Evolutionary conservation across 2,888 invertebrate genomes (phyloP), one percentile per base, ranked within the genome.

Genomic region (Trachelus tabidus): DNA sequence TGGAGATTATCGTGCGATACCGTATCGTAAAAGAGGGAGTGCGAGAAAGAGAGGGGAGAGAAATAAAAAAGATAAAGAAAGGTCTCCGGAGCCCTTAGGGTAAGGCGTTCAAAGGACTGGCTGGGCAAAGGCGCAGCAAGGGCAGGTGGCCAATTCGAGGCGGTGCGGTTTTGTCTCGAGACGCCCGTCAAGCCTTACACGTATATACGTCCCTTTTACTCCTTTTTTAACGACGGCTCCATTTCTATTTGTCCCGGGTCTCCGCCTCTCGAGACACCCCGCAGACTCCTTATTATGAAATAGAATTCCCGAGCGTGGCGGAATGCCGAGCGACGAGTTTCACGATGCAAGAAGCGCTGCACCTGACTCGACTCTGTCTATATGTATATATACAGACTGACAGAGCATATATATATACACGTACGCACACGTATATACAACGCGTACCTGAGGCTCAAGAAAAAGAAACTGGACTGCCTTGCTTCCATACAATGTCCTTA

Each of bases 251-350:
- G 30, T 34, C 37, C 23, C 73, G 30, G 23, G 56, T 56, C 56
- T 56, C 56, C 56, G 56, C 56, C 56, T 56, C 56, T 56, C 56
- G 56, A 56, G 56, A 56, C 56, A 56, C 56, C 56, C 56, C 56
- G 75, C 40, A 35, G 75, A n/a, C n/a, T 75, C 34, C 75, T 68
- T 75, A 82, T 88, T 88, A 87, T 83, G 85, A 87, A 86, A 86
- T 84, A 87, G 85, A 85, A 85, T 88, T 88, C 86, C 87, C 85
- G 81, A 83, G 78, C 83, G 81, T 75, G 68, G 73, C 79, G 86
- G 88, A 88, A 88, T 88, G 87, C 81, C 82, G 86, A 83, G 81
- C 83, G 86, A 86, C 87, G 81, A 85, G 86, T 88, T 87, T 80
- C 82, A 81, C 77, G 83, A 85, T 84, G 87, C 86, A 87, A 85